A percentile compares a stretch with the other conserved stretches of the same genome.
Conservation (phyloP, 2,797 vertebrate genomes). For the Enteromius fasciolatus region DNA sequence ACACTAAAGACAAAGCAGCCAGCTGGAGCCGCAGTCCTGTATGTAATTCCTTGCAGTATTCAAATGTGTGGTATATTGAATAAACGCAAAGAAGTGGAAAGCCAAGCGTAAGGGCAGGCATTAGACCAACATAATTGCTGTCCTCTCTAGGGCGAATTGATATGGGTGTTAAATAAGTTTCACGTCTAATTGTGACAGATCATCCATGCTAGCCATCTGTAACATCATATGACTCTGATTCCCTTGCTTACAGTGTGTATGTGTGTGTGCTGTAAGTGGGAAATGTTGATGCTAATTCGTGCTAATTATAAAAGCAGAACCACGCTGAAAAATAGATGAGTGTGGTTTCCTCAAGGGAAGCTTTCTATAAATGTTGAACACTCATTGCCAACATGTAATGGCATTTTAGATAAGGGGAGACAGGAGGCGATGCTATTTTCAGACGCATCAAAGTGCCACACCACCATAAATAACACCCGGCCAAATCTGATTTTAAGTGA, state of each 20-base stretch:
- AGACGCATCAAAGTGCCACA: conserved; percentile 24
- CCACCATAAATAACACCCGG: conserved; percentile 25
- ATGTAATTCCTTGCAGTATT: conserved; percentile 14
- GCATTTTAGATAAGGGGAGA: conserved; percentile 37
- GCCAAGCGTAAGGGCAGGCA: conserved; percentile 1
- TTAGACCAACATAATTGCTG: background rate
- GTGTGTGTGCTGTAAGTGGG: conserved; percentile 11
- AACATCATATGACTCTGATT: conserved; percentile 12
- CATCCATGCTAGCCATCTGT: conserved; percentile 21
- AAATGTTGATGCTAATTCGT: conserved; percentile 40
- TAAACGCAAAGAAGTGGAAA: conserved; percentile 27
- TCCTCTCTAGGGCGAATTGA: conserved; percentile 18
- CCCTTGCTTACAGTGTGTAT: conserved; percentile 31
- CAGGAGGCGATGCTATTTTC: conserved; percentile 30
- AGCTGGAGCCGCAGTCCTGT: background rate
- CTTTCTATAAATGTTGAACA: conserved; percentile 37
- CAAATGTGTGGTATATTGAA: conserved; percentile 3
- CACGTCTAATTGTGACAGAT: conserved; percentile 30
- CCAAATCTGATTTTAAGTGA: conserved; percentile 9
- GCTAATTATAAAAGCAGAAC: conserved; percentile 45
- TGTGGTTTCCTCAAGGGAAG: conserved; percentile 25
- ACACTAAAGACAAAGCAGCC: conserved; percentile 33
- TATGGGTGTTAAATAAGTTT: conserved; percentile 26
- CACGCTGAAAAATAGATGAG: conserved; percentile 44
- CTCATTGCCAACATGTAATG: conserved; percentile 42